Conservation (phyloP, 1,140 invertebrate genomes). For the Hyposmocoma kahamanoa region DNA sequence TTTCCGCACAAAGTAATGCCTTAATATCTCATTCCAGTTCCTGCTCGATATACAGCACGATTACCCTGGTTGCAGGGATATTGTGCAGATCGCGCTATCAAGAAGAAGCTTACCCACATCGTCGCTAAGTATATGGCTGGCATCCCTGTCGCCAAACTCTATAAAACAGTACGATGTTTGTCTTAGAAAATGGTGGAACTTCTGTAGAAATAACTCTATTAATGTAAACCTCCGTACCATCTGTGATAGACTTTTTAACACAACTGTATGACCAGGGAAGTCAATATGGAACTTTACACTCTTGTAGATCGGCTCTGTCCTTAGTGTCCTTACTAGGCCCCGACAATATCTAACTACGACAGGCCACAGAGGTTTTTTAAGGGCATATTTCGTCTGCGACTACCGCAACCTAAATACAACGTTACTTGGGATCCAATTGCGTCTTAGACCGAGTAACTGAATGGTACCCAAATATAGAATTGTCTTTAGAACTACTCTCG, state of each 20-base stretch:
- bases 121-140: background rate
- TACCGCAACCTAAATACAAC: too few species aligned
- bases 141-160: background rate
- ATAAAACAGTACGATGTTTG: conserved; percentile 1
- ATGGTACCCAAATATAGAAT: too few species aligned
- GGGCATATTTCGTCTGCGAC: too few species aligned
- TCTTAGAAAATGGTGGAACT: background rate
- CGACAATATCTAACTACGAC: too few species aligned
- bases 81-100: background rate
- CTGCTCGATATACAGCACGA: background rate
- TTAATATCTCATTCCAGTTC: conserved; percentile 1
- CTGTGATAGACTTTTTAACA: background rate
- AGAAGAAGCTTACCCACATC: background rate
- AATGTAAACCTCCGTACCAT: background rate
- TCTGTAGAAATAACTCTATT: background rate
- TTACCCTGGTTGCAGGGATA: conserved; percentile 1
- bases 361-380: too few species aligned
- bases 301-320: too few species aligned
- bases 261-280: background rate
- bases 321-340: too few species aligned
- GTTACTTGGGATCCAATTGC: too few species aligned
- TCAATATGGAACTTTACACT: background rate
- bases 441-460: too few species aligned
- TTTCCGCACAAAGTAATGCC: too few species aligned
- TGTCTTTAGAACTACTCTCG: too few species aligned